phyloP scores from a whole-genome alignment of 2,888 invertebrate genomes.

The Chrysolina americana region DNA sequence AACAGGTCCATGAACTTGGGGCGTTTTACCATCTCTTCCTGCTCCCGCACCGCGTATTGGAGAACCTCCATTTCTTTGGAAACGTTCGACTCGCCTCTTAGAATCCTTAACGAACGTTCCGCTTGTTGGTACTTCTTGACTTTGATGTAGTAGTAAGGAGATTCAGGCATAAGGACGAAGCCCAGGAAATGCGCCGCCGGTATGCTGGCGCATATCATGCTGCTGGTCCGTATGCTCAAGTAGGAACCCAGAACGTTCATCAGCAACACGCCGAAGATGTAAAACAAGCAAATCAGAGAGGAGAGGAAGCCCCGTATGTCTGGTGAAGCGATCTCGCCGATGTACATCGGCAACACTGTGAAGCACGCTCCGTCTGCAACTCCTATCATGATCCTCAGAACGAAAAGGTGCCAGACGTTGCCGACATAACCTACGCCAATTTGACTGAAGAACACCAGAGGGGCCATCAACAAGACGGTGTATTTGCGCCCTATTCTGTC shows the following conservation, averaged over 20 bases:
- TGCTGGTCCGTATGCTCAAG: slow-evolving; percentile 70
- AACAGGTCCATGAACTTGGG: slow-evolving; percentile 57
- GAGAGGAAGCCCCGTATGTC: slow-evolving; percentile 75
- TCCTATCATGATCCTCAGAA: slow-evolving; percentile 72
- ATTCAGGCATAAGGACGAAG: slow-evolving; percentile 74
- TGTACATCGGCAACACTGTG: slow-evolving; percentile 73
- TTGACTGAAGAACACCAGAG: slow-evolving; percentile 12
- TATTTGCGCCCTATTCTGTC: slow-evolving; percentile 80
- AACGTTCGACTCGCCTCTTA: slow-evolving; percentile 58
- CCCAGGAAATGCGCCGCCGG: slow-evolving; percentile 69
- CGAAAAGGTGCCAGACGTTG: slow-evolving; percentile 43
- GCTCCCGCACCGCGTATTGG: slow-evolving; percentile 57
- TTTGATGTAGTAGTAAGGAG: slow-evolving; percentile 72
- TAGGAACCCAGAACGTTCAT: slow-evolving; percentile 72
- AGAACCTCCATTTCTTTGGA: slow-evolving; percentile 55
- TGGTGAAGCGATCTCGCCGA: slow-evolving; percentile 76
- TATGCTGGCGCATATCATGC: slow-evolving; percentile 69
- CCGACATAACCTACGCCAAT: slow-evolving; percentile 22
- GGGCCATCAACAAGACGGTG: slow-evolving; percentile 69
- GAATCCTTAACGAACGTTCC: slow-evolving; percentile 68
- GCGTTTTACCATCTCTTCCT: too few species aligned
- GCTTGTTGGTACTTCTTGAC: slow-evolving; percentile 69
- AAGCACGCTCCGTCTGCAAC: slow-evolving; percentile 71
- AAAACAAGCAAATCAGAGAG: slow-evolving; percentile 74
- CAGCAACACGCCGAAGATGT: slow-evolving; percentile 74